These are phyloP conservation scores for Caretta caretta DNA, from an alignment of 2,113 vertebrate genomes.

Conservation along the genomic window DNA sequence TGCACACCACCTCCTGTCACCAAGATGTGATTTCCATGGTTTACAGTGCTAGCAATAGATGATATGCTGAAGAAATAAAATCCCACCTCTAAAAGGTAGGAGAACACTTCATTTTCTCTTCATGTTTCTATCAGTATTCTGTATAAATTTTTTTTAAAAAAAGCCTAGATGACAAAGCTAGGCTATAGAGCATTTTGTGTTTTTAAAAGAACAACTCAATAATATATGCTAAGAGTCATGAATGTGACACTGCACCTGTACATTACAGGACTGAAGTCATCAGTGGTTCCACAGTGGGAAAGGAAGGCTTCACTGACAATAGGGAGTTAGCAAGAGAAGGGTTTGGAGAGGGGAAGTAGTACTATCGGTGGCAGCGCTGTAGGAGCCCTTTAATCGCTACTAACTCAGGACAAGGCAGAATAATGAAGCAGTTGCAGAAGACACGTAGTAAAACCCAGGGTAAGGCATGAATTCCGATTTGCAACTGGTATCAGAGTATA, in stretches of 20 bases:
- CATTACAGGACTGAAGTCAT: background rate
- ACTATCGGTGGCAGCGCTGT: background rate
- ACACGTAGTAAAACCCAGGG: background rate
- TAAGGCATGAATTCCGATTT: background rate
- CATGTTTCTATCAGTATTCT: background rate
- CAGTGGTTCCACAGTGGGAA: background rate
- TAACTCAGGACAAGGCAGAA: background rate
- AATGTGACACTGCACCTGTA: accelerated
- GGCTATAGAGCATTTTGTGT: background rate
- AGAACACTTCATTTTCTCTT: background rate
- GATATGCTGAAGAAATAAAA: background rate
- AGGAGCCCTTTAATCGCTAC: background rate
- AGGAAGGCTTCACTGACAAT: background rate
- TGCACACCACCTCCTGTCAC: background rate
- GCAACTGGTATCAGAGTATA: background rate
- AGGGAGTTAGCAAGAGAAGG: background rate
- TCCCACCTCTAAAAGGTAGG: background rate
- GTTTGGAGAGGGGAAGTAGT: background rate
- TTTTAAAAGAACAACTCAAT: background rate
- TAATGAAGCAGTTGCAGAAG: slow-evolving; percentile 20
- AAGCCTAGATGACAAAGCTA: background rate
- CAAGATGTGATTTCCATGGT: background rate
- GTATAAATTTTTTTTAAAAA: background rate
- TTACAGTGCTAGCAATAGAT: background rate
- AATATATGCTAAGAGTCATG: background rate